phyloP scores from a whole-genome alignment of 2,113 vertebrate genomes.

The Corvus hawaiiensis region DNA sequence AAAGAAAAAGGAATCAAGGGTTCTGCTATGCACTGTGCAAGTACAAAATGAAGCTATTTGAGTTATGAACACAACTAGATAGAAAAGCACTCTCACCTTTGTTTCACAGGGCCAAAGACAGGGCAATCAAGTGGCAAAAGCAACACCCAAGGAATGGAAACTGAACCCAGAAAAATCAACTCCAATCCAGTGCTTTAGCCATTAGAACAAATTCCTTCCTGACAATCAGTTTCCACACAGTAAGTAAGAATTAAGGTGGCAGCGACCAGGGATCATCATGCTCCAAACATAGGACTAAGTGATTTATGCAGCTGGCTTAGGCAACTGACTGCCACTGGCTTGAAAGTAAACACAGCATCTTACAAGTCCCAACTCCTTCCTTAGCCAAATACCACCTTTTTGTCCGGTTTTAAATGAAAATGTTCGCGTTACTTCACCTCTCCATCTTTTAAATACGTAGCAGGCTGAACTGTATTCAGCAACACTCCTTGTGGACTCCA shows the following conservation, averaged over 20 bases:
- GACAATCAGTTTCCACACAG: neutral
- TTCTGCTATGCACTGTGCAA: neutral
- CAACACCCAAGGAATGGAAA: neutral
- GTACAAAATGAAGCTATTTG: neutral
- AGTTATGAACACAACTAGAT: neutral
- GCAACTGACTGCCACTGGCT: neutral
- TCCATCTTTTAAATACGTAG: slow-evolving; percentile 82
- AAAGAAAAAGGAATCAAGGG: neutral
- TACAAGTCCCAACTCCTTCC: neutral
- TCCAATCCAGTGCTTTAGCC: neutral
- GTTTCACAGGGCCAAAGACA: neutral
- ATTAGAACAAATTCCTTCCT: neutral
- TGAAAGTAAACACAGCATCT: neutral
- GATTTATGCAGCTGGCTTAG: neutral
- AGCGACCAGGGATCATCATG: neutral
- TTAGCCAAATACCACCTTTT: neutral
- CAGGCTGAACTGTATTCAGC: slow-evolving; percentile 86
- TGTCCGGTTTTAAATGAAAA: neutral
- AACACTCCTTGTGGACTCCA: slow-evolving; percentile 93
- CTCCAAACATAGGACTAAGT: neutral
- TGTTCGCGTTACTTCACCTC: slow-evolving; percentile 71
- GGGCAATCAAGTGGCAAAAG: neutral
- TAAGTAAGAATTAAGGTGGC: neutral
- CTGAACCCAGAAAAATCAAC: neutral
- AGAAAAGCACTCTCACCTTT: neutral